Conservation (phyloP, 2,888 invertebrate species). For the Eulithis prunata region DNA sequence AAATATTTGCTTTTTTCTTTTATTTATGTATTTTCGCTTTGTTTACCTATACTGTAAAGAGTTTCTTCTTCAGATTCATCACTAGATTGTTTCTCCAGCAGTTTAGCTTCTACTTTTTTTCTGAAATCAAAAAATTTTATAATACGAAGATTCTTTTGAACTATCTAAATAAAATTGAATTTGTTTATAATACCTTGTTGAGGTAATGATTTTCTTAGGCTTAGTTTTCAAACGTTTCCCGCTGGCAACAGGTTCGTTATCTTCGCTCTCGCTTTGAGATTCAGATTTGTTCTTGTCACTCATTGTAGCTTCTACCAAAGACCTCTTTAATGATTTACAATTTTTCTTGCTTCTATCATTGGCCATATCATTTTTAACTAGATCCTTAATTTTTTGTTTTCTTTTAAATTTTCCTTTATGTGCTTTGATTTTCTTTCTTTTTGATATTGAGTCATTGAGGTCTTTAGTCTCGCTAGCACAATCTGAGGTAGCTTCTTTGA, state of each 20-base stretch:
- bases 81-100: constrained; percentile 78
- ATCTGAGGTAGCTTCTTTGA: constrained; percentile 38
- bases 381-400: constrained; percentile 55
- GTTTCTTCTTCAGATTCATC: constrained; percentile 81
- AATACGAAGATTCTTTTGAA: background rate
- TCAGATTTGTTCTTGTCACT: constrained; percentile 77
- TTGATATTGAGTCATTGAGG: constrained; percentile 58
- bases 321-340: constrained; percentile 70
- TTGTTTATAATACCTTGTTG: constrained; percentile 60
- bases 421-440: constrained; percentile 76
- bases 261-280: constrained; percentile 79
- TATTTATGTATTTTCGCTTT: too few species aligned
- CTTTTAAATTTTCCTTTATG: constrained; percentile 74
- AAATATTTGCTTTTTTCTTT: too few species aligned
- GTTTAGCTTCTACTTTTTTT: constrained; percentile 83
- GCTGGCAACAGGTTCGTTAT: constrained; percentile 67
- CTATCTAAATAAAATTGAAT: background rate
- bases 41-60: constrained; percentile 73
- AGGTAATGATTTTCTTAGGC: constrained; percentile 76
- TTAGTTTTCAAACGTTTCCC: constrained; percentile 79
- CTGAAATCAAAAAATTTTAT: constrained; percentile 55
- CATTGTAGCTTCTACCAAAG: constrained; percentile 64
- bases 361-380: constrained; percentile 51
- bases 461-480: constrained; percentile 56
- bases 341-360: constrained; percentile 58